Percentiles rank a stretch among this genome's conserved stretches.
Conservation (phyloP, 2,888 invertebrate genomes). For the Odiellus spinosus region DNA sequence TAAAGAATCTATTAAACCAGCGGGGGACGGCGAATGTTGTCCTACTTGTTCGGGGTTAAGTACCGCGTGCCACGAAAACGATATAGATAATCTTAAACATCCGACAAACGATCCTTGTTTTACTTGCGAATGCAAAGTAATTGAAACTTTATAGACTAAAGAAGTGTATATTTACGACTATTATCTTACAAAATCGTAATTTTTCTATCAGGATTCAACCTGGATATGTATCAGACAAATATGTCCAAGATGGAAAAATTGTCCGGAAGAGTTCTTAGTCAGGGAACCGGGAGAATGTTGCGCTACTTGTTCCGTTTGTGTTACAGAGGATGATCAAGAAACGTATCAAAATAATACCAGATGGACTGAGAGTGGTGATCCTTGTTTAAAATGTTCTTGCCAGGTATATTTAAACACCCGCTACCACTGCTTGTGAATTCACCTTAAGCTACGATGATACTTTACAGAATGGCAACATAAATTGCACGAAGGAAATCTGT, state of each 20-base stretch:
- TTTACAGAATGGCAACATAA: slow-evolving; percentile 9
- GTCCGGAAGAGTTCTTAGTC: slow-evolving; percentile 9
- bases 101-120: slow-evolving; percentile 13
- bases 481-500: slow-evolving; percentile 7
- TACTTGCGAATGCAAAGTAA: slow-evolving; percentile 11
- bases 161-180: no score
- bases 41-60: slow-evolving; percentile 13
- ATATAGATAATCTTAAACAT: slow-evolving; percentile 8
- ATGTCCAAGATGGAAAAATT: slow-evolving; percentile 7
- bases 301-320: slow-evolving; percentile 12
- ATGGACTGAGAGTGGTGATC: slow-evolving; percentile 7
- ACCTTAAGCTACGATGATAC: no score
- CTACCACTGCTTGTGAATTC: neutral
- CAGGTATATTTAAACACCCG: slow-evolving; percentile 4
- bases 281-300: slow-evolving; percentile 11
- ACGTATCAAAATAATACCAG: slow-evolving; percentile 6
- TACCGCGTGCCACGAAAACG: slow-evolving; percentile 9
- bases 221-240: slow-evolving; percentile 14
- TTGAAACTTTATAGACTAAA: no score
- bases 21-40: slow-evolving; percentile 11
- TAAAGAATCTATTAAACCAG: slow-evolving; percentile 10
- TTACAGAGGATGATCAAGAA: slow-evolving; percentile 8
- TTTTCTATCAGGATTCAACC: slow-evolving; percentile 8
- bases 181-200: no score
- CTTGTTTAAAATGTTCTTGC: slow-evolving; percentile 11